Conservation (phyloP, 2,797 vertebrate species). For the Spinus pinus region DNA sequence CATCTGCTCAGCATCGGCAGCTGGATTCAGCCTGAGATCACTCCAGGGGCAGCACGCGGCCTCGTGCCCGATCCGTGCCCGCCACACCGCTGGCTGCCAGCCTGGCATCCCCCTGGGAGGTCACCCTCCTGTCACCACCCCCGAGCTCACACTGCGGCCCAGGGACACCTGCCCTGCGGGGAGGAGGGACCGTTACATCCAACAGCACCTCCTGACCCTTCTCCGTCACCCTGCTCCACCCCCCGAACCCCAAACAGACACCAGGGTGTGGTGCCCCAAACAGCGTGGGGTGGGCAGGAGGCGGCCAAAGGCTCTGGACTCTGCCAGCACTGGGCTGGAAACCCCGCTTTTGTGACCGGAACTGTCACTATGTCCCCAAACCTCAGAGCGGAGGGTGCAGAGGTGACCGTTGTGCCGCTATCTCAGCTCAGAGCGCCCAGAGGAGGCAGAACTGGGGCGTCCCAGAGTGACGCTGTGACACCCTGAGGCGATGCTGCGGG, state of each 20-base stretch:
- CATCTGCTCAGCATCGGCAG: neutral
- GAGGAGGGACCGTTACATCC: neutral
- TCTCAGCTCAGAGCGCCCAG: neutral
- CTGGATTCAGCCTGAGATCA: neutral
- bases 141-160: neutral
- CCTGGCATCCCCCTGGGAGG: neutral
- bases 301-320: rapidly evolving
- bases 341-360: too few relatives aligned
- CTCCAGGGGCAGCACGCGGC: neutral
- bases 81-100: rapidly evolving
- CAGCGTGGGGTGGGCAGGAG: rapidly evolving
- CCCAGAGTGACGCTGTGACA: neutral
- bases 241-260: rapidly evolving
- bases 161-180: neutral
- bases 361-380: neutral
- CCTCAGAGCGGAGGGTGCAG: rapidly evolving
- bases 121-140: neutral
- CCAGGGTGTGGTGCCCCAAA: rapidly evolving
- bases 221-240: neutral
- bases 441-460: neutral
- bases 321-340: neutral
- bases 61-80: neutral
- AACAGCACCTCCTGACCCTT: neutral
- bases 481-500: neutral
- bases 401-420: rapidly evolving